Conservation (phyloP, 1,140 invertebrate genomes). For the Elysia chlorotica region DNA sequence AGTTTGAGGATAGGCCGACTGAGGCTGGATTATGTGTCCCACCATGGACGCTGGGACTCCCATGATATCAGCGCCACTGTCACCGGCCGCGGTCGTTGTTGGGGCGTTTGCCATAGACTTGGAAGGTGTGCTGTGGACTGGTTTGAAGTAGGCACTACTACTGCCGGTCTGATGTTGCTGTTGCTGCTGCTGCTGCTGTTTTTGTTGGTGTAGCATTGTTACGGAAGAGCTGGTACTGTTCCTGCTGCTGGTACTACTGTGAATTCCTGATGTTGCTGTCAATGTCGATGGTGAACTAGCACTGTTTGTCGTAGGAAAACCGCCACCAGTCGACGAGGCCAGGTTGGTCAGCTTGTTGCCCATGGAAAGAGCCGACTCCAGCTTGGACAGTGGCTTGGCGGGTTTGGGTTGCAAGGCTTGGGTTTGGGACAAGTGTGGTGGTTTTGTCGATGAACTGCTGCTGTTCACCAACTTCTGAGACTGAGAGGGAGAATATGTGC, state of each 20-base stretch:
- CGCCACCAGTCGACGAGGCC: too few relatives aligned
- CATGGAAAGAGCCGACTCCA: neutral
- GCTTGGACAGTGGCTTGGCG: neutral
- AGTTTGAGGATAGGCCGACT: neutral
- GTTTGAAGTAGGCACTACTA: too few relatives aligned
- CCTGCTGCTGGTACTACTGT: too few relatives aligned
- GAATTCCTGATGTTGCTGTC: too few relatives aligned
- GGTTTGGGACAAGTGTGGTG: neutral
- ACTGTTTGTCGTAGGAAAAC: neutral
- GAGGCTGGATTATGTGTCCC: neutral
- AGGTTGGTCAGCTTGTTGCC: neutral
- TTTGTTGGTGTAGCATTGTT: too few relatives aligned
- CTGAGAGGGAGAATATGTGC: neutral
- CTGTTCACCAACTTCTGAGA: neutral
- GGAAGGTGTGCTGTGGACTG: neutral
- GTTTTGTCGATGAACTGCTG: too few relatives aligned
- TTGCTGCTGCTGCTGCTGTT: too few relatives aligned
- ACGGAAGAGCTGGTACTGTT: too few relatives aligned
- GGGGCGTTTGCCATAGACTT: neutral
- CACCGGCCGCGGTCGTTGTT: neutral
- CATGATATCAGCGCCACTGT: neutral
- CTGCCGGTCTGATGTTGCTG: too few relatives aligned
- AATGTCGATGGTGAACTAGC: too few relatives aligned
- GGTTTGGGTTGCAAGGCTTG: neutral
- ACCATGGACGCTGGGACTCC: slow-evolving; percentile 4